These are phyloP conservation scores for Calosoma granatense DNA, from an alignment of 1,140 invertebrate species.

Conservation along the genomic window DNA sequence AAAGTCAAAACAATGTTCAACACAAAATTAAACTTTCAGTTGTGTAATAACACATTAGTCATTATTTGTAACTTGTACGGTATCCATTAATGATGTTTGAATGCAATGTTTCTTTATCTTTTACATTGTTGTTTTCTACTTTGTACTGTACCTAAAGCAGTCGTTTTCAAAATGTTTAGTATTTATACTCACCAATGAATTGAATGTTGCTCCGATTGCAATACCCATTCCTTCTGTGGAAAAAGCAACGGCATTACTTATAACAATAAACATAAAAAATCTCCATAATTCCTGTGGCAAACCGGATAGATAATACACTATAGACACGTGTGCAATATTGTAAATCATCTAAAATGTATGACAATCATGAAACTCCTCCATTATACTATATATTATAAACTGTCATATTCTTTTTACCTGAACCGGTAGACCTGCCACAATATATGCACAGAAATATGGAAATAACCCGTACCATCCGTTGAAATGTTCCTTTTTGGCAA, in stretches of 20 bases:
- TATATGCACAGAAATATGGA: conserved; percentile 69
- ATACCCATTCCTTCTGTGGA: conserved; percentile 50
- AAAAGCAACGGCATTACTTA: conserved; percentile 45
- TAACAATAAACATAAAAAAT: conserved; percentile 43
- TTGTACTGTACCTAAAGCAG: neutral
- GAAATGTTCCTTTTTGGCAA: conserved; percentile 70
- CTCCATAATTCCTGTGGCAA: conserved; percentile 40
- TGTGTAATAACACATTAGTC: no score
- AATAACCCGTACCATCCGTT: conserved; percentile 75
- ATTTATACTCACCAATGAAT: conserved; percentile 44
- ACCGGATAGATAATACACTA: conserved; percentile 50
- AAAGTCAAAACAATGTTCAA: no score
- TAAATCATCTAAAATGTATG: conserved; percentile 37
- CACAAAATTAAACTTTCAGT: no score
- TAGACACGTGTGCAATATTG: conserved; percentile 44
- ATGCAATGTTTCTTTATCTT: neutral
- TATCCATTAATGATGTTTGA: no score
- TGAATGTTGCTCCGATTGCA: conserved; percentile 53
- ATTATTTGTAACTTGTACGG: no score
- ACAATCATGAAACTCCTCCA: no score
- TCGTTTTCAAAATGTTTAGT: no score
- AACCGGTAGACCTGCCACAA: conserved; percentile 52
- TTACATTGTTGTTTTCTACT: neutral
- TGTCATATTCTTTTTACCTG: conserved; percentile 30
- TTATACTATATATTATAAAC: conserved; percentile 7